Base-by-base conservation (phyloP, 2,888 invertebrate species). In the Carterocephalus palaemon region DNA sequence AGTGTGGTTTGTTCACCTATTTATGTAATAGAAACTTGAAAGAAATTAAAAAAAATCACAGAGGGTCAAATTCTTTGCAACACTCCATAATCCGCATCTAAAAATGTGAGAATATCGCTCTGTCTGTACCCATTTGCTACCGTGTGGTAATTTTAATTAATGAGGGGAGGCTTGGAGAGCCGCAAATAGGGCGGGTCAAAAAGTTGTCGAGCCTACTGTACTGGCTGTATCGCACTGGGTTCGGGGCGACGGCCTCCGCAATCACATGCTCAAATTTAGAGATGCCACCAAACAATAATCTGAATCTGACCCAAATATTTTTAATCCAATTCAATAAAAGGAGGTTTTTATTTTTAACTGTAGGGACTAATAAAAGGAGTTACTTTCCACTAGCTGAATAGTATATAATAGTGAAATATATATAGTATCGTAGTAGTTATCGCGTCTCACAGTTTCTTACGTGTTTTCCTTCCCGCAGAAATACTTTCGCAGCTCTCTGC, bases 181-280 rank as follows among this genome's bases (percentile, higher is more conserved):
- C 38, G 46, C 52, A 54, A 52, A 53, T 49, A 59, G 60, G 58
- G 58, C 61, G 64, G 64, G 64, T 69, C 66, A 64, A 69, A 72
- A 74, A 70, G 67, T 70, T 64, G 62, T 60, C 57, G 59, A 62
- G 64, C 37, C 19, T 58, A n/a, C n/a, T n/a, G 56, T 57, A 65
- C 61, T 62, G 62, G 65, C 67, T 65, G 62, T 55, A 58, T 53
- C 51, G 58, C 60, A 56, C 63, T 64, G 67, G 67, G 62, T 60
- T 58, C 56, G 47, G 56, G n/a, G n/a, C 26, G 20, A 28, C 49
- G 59, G 53, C 48, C 42, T 34, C 53, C 51, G 64, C 70, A 72
- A 75, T 75, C 72, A 75, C 75, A 68, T 73, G 67, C 64, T 53
- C 71, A 69, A 74, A 74, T 78, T 78, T 74, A 67, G 65, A 68